phyloP scores from a whole-genome alignment of 2,888 invertebrate genomes.

The Acronicta psi region DNA sequence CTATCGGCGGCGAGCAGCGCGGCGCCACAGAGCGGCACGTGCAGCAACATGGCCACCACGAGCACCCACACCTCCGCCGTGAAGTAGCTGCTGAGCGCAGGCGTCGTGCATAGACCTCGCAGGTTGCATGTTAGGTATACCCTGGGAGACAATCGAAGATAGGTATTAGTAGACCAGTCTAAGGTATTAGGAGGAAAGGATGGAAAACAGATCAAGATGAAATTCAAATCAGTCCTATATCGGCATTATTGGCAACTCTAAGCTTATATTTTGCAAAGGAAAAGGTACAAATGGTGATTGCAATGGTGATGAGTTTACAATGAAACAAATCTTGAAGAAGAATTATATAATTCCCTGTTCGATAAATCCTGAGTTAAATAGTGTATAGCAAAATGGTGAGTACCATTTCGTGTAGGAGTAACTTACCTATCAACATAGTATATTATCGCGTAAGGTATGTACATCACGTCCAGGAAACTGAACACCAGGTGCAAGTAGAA shows the following conservation, averaged over 20 bases:
- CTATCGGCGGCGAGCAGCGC: slow-evolving; percentile 91
- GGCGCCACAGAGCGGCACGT: slow-evolving; percentile 91
- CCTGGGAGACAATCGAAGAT: slow-evolving; percentile 67
- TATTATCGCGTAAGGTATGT: slow-evolving; percentile 94
- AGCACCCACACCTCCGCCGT: slow-evolving; percentile 92
- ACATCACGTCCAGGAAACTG: slow-evolving; percentile 93
- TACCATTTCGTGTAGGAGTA: background rate
- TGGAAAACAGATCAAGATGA: no score
- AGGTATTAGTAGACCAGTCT: no score
- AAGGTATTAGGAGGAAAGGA: no score
- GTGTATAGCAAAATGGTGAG: no score
- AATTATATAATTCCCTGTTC: no score
- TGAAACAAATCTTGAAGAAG: no score
- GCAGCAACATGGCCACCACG: slow-evolving; percentile 90
- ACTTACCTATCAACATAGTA: slow-evolving; percentile 92
- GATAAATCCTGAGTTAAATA: no score
- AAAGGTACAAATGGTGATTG: no score
- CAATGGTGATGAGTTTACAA: no score
- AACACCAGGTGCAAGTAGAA: slow-evolving; percentile 92
- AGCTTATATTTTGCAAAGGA: no score
- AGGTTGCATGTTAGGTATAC: slow-evolving; percentile 92
- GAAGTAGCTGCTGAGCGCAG: slow-evolving; percentile 91
- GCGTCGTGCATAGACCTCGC: slow-evolving; percentile 90
- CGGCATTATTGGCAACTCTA: no score
- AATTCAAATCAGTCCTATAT: no score